Base-by-base conservation (phyloP, 2,113 vertebrate species). In the Scomber japonicus region DNA sequence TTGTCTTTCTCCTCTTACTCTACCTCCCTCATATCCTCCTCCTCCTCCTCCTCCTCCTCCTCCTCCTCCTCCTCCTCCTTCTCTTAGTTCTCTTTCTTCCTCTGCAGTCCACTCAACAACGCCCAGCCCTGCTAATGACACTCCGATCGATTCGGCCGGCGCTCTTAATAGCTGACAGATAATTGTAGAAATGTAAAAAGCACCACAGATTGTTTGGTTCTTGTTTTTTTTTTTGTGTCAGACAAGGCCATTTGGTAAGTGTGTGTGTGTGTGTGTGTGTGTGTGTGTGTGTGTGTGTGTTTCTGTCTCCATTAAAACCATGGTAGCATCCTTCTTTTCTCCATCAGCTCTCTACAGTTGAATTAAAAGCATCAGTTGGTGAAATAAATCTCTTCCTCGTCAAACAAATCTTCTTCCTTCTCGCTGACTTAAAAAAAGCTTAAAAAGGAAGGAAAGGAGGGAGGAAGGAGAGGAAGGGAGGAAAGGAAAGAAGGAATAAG, bases 81-180 rank as follows among this genome's bases (percentile, higher is more conserved):
- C 11, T n/a, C 50, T 11, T 61, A 61, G 4, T 14, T n/a, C 11
- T 13, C 8, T 1, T 17, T 72, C 56, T 45, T 62, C 21, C 56
- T 71, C 50, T 53, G 46, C 66, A 66, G 60, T 78, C 50, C 75
- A 74, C 88, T 83, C 83, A 66, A 40, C 77, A 68, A 60, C 50
- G 70, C 71, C 56, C 55, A 27, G 70, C 66, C 61, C n/a, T 73
- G 78, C 30, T 90, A 87, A 88, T 85, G 76, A 88, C 70, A 16
- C 78, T 55, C 16, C 49, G 71, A 88, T 88, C 82, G 80, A 88
- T 88, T 21, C 51, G 13, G 10, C 35, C n/a, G n/a, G n/a, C n/a
- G 80, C 80, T 78, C 78, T 66, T 84, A 84, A 82, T 79, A 80
- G 75, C 75, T 59, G 62, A 70, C 74, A 77, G 73, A 87, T 89